Conservation (phyloP, 2,797 vertebrate genomes). For the Myotis myotis region DNA sequence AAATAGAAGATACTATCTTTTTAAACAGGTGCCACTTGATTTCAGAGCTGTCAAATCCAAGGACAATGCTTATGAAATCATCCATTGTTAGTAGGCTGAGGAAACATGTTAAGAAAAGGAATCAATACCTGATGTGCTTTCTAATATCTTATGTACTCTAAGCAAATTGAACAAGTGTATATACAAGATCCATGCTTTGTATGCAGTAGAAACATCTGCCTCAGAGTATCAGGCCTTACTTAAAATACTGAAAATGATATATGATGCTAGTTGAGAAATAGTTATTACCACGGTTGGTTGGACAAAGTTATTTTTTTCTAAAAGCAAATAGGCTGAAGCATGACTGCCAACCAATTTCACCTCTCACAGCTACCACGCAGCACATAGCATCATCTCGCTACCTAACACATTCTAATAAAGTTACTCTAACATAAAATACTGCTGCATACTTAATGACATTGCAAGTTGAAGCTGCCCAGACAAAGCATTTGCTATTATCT, state of each 20-base stretch:
- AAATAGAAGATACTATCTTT: not conserved
- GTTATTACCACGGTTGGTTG: conserved; percentile 70
- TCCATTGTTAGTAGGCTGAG: not conserved
- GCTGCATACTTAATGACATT: conserved; percentile 52
- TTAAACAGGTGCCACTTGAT: not conserved
- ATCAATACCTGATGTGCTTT: not conserved
- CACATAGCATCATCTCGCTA: conserved; percentile 38
- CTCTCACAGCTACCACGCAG: conserved; percentile 49
- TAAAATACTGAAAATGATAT: conserved; percentile 55
- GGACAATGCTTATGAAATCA: not conserved
- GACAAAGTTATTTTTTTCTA: conserved; percentile 69
- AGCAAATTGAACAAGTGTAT: not conserved
- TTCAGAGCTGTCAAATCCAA: not conserved
- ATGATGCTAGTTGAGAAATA: conserved; percentile 58
- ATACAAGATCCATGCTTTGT: not conserved
- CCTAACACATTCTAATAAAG: conserved; percentile 69
- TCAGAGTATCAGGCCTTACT: not conserved
- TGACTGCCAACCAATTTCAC: conserved; percentile 70
- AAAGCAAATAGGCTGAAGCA: conserved; percentile 71
- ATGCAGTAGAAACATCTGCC: not conserved
- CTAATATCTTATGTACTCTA: not conserved
- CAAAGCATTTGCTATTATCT: conserved; percentile 65
- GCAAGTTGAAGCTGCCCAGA: conserved; percentile 64
- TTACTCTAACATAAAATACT: conserved; percentile 69
- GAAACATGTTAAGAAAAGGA: conserved; percentile 30